phyloP scores from a whole-genome alignment of 2,888 invertebrate genomes.

The Lasius fuliginosus region DNA sequence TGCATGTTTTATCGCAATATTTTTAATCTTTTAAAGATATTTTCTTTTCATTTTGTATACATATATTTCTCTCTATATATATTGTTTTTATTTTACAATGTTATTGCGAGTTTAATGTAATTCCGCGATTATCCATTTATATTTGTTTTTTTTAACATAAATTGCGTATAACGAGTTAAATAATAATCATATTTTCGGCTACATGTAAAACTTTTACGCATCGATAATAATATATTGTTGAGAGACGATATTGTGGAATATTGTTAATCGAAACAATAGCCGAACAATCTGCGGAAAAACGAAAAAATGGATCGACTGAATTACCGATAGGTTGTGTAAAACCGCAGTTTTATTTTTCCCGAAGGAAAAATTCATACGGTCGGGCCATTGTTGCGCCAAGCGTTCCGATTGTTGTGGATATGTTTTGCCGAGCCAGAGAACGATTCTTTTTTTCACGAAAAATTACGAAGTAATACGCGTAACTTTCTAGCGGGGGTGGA shows the following conservation, averaged over 20 bases:
- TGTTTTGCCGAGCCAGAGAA: not conserved
- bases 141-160: conserved; percentile 3
- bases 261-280: not conserved
- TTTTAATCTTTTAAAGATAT: not conserved
- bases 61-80: not conserved
- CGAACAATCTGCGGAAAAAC: not conserved
- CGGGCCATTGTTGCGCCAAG: not conserved
- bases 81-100: not conserved
- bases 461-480: not conserved
- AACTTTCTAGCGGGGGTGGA: conserved; percentile 16
- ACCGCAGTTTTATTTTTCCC: conserved; percentile 13
- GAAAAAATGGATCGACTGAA: not conserved
- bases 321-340: not conserved
- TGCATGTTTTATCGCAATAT: not conserved
- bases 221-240: not conserved
- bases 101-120: not conserved
- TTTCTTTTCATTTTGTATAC: not conserved
- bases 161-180: not conserved
- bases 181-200: not conserved
- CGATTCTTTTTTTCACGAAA: conserved; percentile 21
- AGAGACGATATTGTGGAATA: not conserved
- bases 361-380: conserved; percentile 5
- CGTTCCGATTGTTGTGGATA: not conserved
- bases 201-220: not conserved
- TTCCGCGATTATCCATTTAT: not conserved